Conservation (phyloP, 2,113 vertebrate species). For the Oenanthe melanoleuca region DNA sequence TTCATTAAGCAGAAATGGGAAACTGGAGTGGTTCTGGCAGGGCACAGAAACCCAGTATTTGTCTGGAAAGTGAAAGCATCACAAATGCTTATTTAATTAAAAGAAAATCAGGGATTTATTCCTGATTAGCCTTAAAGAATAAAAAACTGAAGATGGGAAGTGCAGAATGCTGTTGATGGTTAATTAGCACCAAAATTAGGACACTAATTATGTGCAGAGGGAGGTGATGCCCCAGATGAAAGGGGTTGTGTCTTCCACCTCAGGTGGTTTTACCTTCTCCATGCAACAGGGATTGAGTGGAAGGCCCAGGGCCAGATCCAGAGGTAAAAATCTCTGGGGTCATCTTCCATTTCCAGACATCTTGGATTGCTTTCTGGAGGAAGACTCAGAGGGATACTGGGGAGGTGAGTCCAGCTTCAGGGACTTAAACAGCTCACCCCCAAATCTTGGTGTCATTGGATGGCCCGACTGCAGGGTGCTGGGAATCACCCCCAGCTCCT, state of each 20-base stretch:
- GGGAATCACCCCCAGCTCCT: neutral
- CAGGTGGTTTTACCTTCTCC: neutral
- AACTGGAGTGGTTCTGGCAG: neutral
- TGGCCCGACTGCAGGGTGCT: fast-evolving
- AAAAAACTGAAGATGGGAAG: neutral
- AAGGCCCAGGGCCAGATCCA: neutral
- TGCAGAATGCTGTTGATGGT: neutral
- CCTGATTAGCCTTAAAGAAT: neutral
- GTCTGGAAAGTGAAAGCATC: neutral
- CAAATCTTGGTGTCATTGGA: neutral
- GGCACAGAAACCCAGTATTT: neutral
- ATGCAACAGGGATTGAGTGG: too few species aligned
- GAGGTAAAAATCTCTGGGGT: neutral
- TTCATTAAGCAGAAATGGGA: neutral
- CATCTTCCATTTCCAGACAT: neutral
- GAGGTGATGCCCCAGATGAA: neutral
- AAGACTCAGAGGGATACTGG: neutral
- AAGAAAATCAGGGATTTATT: neutral
- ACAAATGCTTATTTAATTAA: neutral
- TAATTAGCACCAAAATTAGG: neutral
- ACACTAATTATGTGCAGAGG: neutral
- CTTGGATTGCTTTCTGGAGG: neutral
- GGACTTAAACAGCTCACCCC: neutral
- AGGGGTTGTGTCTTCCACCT: too few species aligned
- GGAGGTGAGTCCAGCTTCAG: neutral